phyloP scores from a whole-genome alignment of 2,797 vertebrate genomes.

The Cuculus canorus region DNA sequence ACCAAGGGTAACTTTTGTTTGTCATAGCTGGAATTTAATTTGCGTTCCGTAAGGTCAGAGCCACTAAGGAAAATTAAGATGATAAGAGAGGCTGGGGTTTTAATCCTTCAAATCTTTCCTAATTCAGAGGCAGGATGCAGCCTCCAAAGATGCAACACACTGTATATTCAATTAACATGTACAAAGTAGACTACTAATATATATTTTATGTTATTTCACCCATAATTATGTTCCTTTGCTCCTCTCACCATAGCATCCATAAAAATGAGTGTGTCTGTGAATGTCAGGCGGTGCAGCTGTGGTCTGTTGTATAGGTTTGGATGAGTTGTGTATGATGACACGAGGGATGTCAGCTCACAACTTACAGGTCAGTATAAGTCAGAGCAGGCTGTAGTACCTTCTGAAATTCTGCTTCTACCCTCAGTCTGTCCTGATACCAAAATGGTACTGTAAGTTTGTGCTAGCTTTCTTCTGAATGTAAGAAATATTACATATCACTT shows the following conservation, averaged over 20 bases:
- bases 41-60: background rate
- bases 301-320: background rate
- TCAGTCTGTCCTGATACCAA: background rate
- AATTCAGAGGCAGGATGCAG: background rate
- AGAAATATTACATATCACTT: background rate
- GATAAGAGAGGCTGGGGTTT: background rate
- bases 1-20: background rate
- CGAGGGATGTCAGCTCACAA: background rate
- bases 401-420: background rate
- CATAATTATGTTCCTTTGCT: background rate
- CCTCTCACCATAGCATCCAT: fast-evolving
- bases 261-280: background rate
- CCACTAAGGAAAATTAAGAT: background rate
- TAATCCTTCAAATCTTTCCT: background rate
- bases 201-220: background rate
- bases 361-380: background rate
- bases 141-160: fast-evolving
- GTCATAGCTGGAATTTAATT: slow-evolving; percentile 6
- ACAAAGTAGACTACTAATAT: background rate
- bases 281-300: background rate
- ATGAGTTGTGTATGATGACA: background rate
- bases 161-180: background rate
- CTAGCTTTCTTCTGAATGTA: background rate
- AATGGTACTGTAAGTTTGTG: background rate
- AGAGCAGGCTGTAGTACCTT: background rate